phyloP scores from a whole-genome alignment of 2,888 invertebrate genomes.

The Clivina fossor region DNA sequence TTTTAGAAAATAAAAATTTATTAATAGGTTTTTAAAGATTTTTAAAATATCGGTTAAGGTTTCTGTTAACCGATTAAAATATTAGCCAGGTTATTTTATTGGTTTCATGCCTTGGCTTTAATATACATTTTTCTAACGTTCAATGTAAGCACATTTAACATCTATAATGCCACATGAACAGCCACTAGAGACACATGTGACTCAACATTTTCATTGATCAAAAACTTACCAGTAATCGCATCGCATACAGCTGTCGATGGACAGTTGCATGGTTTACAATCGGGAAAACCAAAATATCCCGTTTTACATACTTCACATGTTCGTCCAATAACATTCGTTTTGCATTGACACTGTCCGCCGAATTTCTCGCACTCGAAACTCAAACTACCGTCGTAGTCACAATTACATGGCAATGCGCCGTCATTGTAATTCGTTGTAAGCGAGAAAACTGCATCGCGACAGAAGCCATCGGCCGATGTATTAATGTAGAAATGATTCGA shows the following conservation, averaged over 20 bases:
- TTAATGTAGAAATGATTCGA: conserved; percentile 82
- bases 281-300: conserved; percentile 94
- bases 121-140: too few species aligned
- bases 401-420: conserved; percentile 86
- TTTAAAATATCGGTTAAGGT: too few species aligned
- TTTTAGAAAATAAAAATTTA: background rate
- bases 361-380: conserved; percentile 89
- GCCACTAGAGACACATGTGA: background rate
- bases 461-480: conserved; percentile 60
- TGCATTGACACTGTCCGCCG: conserved; percentile 96
- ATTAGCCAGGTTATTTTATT: too few species aligned
- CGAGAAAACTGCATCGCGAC: conserved; percentile 66
- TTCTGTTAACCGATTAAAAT: too few species aligned
- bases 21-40: too few species aligned
- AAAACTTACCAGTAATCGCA: conserved; percentile 60
- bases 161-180: too few species aligned
- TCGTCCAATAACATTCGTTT: conserved; percentile 89
- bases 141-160: too few species aligned
- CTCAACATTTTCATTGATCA: too few species aligned
- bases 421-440: conserved; percentile 94
- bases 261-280: conserved; percentile 87
- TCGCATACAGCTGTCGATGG: conserved; percentile 83
- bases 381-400: conserved; percentile 83
- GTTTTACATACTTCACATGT: conserved; percentile 79
- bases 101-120: too few species aligned